Evolutionary conservation across 1,140 invertebrate genomes (phyloP).

Genomic region (Drosophila nigromelanica): DNA sequence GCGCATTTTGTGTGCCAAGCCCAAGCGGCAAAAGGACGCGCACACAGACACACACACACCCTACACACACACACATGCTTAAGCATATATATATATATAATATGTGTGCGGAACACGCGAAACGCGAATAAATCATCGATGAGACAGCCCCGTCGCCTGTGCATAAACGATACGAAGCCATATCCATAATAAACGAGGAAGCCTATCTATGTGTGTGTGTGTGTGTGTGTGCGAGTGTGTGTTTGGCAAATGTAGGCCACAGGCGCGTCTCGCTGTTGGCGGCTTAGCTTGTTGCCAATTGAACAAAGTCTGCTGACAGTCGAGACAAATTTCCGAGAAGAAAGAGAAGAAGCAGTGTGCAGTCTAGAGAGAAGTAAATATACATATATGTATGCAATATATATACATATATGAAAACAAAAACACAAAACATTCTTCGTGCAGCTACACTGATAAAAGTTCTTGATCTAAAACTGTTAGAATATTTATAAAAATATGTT

Average conservation of each 20-base stretch:
- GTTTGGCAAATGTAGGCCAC: conserved; percentile 48
- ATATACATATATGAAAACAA: neutral
- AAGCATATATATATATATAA: conserved; percentile 20
- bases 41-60: conserved; percentile 33
- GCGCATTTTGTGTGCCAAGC: conserved; percentile 55
- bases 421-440: neutral
- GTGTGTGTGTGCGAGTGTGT: conserved; percentile 13
- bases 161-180: conserved; percentile 26
- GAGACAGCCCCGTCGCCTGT: conserved; percentile 35
- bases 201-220: neutral
- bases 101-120: conserved; percentile 64
- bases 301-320: conserved; percentile 56
- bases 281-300: conserved; percentile 32
- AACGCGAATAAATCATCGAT: conserved; percentile 80
- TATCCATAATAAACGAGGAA: conserved; percentile 32
- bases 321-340: conserved; percentile 77
- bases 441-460: conserved; percentile 2
- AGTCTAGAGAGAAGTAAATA: neutral
- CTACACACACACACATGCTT: conserved; percentile 13
- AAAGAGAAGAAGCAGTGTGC: conserved; percentile 27
- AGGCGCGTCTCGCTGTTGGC: conserved; percentile 33
- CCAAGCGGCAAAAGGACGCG: conserved; percentile 55
- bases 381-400: neutral
- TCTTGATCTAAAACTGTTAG: neutral
- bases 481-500: too few relatives aligned